Percentiles rank a stretch among this genome's conserved stretches.
Conservation (phyloP, 2,113 vertebrate species). For the Toxostoma redivivum region DNA sequence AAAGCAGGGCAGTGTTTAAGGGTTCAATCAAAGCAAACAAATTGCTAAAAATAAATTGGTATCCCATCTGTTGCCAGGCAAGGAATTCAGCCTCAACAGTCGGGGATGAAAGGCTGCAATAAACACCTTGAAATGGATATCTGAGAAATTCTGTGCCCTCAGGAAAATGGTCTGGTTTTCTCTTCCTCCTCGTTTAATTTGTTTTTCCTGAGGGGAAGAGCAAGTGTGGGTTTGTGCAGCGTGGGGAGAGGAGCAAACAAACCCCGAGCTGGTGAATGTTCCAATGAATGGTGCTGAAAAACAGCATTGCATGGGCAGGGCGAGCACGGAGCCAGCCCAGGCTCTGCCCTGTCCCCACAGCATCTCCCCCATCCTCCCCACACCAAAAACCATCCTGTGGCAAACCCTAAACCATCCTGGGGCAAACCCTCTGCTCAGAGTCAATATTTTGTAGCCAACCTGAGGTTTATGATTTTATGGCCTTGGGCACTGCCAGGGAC, state of each 20-base stretch:
- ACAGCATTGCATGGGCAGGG: not conserved
- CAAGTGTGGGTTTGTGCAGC: not conserved
- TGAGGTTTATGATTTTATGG: no score
- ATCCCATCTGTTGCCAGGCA: slow-evolving; percentile 26
- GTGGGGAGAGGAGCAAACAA: not conserved
- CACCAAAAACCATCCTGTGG: not conserved
- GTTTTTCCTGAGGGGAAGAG: not conserved
- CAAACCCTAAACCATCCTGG: not conserved
- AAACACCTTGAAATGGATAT: slow-evolving; percentile 48
- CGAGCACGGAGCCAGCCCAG: not conserved
- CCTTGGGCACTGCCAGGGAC: no score
- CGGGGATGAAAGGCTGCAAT: slow-evolving; percentile 31
- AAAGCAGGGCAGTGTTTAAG: not conserved
- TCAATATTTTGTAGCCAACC: not conserved
- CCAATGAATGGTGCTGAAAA: not conserved
- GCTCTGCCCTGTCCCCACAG: not conserved
- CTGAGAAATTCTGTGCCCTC: slow-evolving; percentile 13
- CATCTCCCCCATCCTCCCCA: not conserved
- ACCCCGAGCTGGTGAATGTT: not conserved
- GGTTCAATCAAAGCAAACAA: slow-evolving; percentile 34
- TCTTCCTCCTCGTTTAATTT: not conserved
- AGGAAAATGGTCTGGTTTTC: not conserved
- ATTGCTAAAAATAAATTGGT: slow-evolving; percentile 34
- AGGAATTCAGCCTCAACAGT: not conserved
- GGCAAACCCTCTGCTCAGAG: not conserved